Conservation (phyloP, 2,797 vertebrate genomes). For the Sphenopsis melanotis region DNA sequence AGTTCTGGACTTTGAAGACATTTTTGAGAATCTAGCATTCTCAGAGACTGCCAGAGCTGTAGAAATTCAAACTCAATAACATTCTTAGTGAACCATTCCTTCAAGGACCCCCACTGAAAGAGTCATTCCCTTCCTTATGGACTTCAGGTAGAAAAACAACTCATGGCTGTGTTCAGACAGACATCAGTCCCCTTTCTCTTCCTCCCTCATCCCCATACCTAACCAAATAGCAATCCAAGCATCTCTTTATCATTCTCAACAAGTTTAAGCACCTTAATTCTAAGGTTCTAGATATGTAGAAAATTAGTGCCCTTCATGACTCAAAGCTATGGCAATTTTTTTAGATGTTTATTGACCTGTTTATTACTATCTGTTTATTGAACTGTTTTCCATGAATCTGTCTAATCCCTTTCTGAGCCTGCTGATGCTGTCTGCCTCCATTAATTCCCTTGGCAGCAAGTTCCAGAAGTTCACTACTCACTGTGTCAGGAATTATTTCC, state of each 20-base stretch:
- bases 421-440: constrained; percentile 25
- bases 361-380: constrained; percentile 57
- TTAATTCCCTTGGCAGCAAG: constrained; percentile 13
- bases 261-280: neutral
- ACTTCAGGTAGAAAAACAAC: neutral
- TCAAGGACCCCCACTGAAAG: neutral
- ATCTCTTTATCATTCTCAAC: neutral
- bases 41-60: neutral
- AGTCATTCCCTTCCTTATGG: neutral
- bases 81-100: neutral
- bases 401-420: constrained; percentile 28
- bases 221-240: neutral
- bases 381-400: constrained; percentile 53
- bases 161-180: neutral
- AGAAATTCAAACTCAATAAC: neutral
- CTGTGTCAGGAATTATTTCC: neutral
- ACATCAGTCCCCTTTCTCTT: neutral
- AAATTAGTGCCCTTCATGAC: neutral
- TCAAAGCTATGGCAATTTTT: neutral
- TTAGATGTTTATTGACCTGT: constrained; percentile 43
- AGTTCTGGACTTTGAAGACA: neutral
- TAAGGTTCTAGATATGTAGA: neutral
- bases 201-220: neutral
- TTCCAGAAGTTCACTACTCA: constrained; percentile 28
- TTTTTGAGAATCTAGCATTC: neutral